Evolutionary conservation across 2,888 invertebrate species (phyloP), one percentile per base, ranked within the genome.

Genomic region (Branchinecta sandiegonensis): DNA sequence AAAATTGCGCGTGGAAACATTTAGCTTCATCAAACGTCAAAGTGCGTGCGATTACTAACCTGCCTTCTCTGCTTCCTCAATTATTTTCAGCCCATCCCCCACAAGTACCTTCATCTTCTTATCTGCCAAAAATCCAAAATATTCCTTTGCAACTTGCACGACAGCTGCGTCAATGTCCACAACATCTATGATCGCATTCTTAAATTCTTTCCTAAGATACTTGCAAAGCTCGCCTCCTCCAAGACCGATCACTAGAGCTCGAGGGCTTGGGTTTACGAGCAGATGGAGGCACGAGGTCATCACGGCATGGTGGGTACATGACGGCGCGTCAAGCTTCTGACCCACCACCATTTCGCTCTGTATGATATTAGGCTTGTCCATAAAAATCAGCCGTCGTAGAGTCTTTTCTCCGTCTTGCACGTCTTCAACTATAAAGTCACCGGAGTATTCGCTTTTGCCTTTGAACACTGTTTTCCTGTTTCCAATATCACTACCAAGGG

Each of bases 151-250:
- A 17, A 96, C 83, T 72, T 87, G 83, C 66, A 91, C 77, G 81
- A 97, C 89, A 5, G 84, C 86, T 0, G 86, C 83, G 80, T 99
- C 97, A 23, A 96, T 85, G 75, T 99, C 97, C 1, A 97, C 88
- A 0, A 88, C 93, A 67, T 78, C 77, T 17, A 80, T 70, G 2
- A 67, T 73, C 75, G 84, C 83, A 76, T 82, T 78, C 47, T 84
- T 83, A 77, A 88, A 84, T 75, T 86, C 86, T 72, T 85, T 84
- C 74, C 86, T 85, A 6, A 96, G 79, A 80, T 90, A 95, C 76
- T 88, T 88, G 73, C 91, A 88, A 6, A 97, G 81, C 4, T 89
- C 86, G 47, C 96, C 97, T 2, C 96, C 97, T 1, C 97, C 97
- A 6, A 97, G 82, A 2, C 97, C 97, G 68, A 96, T 80, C 47